Evolutionary conservation across 2,888 invertebrate species (phyloP).

Genomic region (Aquatica leii): DNA sequence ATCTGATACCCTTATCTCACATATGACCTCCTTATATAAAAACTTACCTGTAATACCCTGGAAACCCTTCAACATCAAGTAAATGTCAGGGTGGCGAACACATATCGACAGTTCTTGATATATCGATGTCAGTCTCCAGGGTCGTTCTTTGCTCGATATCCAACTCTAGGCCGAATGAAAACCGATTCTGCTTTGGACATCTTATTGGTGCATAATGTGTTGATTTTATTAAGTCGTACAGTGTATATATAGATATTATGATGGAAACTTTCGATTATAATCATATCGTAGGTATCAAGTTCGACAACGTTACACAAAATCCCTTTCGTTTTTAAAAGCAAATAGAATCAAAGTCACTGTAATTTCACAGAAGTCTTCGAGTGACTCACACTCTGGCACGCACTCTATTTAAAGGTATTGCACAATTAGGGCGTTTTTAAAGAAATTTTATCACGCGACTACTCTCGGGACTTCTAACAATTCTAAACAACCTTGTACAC

Average conservation of each 20-base stretch:
- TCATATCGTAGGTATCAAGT: constrained; percentile 29
- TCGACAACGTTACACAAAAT: background rate
- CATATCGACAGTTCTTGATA: constrained; percentile 48
- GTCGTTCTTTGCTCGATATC: constrained; percentile 61
- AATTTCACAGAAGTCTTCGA: too few relatives aligned
- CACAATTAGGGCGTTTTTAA: constrained; percentile 12
- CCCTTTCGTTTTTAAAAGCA: background rate
- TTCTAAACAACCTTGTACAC: constrained; percentile 55
- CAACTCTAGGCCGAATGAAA: constrained; percentile 55
- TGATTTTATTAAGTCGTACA: constrained; percentile 46
- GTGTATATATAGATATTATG: constrained; percentile 25
- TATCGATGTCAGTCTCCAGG: constrained; percentile 69
- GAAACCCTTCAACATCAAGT: constrained; percentile 43
- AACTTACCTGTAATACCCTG: constrained; percentile 34
- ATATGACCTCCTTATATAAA: too few relatives aligned
- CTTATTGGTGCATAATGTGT: constrained; percentile 57
- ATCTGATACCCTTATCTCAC: too few relatives aligned
- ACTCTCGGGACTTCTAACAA: constrained; percentile 60
- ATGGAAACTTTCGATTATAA: constrained; percentile 31
- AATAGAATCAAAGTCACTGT: background rate
- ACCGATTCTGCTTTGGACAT: constrained; percentile 51
- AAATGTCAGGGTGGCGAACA: constrained; percentile 42
- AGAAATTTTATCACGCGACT: constrained; percentile 23
- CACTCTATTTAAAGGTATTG: background rate
- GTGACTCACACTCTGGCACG: too few relatives aligned